A percentile compares a stretch with the other conserved stretches of the same genome.
These are phyloP conservation scores for Cyphomyrmex costatus DNA, from an alignment of 1,140 invertebrate genomes.

Conservation along the genomic window DNA sequence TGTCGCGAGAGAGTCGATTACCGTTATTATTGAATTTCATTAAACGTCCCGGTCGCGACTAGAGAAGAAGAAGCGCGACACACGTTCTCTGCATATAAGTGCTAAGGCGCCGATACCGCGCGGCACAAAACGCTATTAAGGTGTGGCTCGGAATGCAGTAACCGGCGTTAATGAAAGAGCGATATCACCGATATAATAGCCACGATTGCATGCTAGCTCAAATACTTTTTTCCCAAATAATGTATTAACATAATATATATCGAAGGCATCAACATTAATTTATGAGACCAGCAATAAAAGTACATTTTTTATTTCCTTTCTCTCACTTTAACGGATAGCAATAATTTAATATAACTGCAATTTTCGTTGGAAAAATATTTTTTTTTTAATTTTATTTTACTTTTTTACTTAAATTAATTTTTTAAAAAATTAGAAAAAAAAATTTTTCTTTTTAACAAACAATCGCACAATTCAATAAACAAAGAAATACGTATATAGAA, in stretches of 20 bases:
- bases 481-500: neutral
- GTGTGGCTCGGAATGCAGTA: conserved; percentile 79
- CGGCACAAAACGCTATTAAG: conserved; percentile 71
- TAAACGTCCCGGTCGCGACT: conserved; percentile 48
- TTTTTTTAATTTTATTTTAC: neutral
- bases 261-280: neutral
- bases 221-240: neutral
- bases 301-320: neutral
- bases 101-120: conserved; percentile 61
- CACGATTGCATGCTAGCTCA: conserved; percentile 9
- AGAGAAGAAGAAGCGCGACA: conserved; percentile 51
- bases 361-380: neutral
- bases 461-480: neutral
- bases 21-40: conserved; percentile 80
- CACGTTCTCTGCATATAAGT: conserved; percentile 67
- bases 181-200: conserved; percentile 53
- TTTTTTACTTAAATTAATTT: neutral
- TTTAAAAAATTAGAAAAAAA: neutral
- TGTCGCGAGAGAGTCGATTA: conserved; percentile 71
- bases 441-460: neutral
- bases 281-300: neutral
- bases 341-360: neutral
- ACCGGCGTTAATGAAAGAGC: conserved; percentile 64
- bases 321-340: neutral
- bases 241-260: neutral